Conservation (phyloP, 2,888 invertebrate species). For the Hirtodrosophila confusa region DNA sequence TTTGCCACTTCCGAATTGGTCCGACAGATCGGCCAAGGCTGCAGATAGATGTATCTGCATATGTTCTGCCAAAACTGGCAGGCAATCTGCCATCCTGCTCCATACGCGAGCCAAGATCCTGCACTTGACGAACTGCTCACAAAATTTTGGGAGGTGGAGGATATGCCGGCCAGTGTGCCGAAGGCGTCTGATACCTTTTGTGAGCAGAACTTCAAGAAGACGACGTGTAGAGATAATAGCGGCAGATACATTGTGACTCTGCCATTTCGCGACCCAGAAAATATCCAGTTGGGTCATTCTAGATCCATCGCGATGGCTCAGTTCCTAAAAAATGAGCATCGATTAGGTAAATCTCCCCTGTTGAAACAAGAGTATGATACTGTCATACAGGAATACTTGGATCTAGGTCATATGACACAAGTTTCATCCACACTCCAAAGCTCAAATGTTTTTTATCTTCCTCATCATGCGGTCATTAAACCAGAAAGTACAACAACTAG, state of each 20-base stretch:
- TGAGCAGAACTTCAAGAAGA: neutral
- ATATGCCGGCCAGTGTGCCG: conserved; percentile 2
- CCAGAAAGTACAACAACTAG: conserved; percentile 8
- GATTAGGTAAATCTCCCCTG: neutral
- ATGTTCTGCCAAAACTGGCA: conserved; percentile 24
- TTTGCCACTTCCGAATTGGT: conserved; percentile 10
- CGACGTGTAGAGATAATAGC: too few species aligned
- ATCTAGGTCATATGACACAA: conserved; percentile 1
- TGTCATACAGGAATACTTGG: conserved; percentile 5
- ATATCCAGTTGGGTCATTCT: neutral
- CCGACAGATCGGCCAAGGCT: neutral
- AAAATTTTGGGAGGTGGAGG: conserved; percentile 10
- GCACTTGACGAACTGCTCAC: neutral
- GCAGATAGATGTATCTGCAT: conserved; percentile 16
- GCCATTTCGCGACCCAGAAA: neutral
- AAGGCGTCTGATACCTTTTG: conserved; percentile 4
- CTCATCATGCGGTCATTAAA: neutral
- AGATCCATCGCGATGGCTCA: too few species aligned
- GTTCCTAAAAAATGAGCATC: too few species aligned
- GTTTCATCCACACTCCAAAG: too few species aligned
- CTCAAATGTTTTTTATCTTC: too few species aligned
- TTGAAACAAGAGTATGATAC: neutral
- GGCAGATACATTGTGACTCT: neutral
- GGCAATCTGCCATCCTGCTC: conserved; percentile 17
- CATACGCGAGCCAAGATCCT: conserved; percentile 6